Percentiles rank a stretch among this genome's conserved stretches.
Evolutionary conservation across 64 coral and sea anemone species (phyloP).

Genomic region (Stylophora pistillata): DNA sequence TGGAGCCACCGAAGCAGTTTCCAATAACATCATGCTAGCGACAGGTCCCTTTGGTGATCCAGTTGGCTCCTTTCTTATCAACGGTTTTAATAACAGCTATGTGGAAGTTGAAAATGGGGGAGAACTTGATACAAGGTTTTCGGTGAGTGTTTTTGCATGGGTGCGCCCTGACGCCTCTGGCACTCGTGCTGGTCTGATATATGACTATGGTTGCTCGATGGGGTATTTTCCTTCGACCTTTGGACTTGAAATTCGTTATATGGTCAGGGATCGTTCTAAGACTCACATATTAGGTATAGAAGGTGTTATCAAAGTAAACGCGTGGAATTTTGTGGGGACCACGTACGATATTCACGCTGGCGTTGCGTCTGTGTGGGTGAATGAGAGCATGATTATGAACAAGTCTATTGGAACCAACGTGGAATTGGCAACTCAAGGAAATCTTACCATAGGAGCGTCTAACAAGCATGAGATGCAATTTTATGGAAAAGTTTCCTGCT

Average conservation of each 20-base stretch:
- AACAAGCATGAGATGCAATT: background rate
- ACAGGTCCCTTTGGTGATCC: background rate
- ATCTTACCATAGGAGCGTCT: background rate
- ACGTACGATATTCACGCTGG: slow-evolving; percentile 16
- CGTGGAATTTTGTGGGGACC: slow-evolving; percentile 17
- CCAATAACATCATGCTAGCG: background rate
- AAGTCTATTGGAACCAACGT: background rate
- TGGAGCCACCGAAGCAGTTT: background rate
- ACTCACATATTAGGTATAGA: background rate
- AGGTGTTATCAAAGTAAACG: background rate
- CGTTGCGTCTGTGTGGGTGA: slow-evolving; percentile 1
- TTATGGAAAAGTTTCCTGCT: background rate
- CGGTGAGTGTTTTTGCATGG: slow-evolving; percentile 23
- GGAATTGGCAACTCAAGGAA: background rate
- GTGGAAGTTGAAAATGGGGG: slow-evolving; percentile 3
- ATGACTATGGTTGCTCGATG: slow-evolving; percentile 5
- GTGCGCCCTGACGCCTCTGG: background rate
- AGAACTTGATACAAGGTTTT: background rate
- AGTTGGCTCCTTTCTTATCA: slow-evolving; percentile 3
- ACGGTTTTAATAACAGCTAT: background rate
- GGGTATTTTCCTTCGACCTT: background rate
- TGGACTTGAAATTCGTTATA: background rate
- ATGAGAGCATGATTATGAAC: background rate
- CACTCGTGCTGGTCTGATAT: background rate
- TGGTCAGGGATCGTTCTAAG: background rate